Conservation (phyloP, 2,113 vertebrate genomes). For the Heterochromis multidens region DNA sequence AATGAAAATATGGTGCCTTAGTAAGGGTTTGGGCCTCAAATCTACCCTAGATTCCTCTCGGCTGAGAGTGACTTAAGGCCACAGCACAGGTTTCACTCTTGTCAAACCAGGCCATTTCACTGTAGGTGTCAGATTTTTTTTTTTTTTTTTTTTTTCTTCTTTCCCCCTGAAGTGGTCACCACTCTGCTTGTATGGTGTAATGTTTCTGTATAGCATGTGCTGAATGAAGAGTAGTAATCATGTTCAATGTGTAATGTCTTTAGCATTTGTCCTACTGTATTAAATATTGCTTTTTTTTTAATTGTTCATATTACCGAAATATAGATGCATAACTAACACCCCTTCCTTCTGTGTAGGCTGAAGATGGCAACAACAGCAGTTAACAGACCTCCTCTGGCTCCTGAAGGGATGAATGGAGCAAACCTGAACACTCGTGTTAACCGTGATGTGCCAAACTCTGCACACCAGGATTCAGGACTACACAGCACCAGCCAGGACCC, state of each 20-base stretch:
- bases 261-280: neutral
- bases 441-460: neutral
- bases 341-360: neutral
- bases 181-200: accelerated
- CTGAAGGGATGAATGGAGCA: neutral
- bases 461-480: neutral
- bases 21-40: neutral
- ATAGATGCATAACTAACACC: accelerated
- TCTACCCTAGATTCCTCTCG: neutral
- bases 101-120: accelerated
- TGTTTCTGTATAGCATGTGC: neutral
- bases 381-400: neutral
- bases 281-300: neutral
- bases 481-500: conserved; percentile 5
- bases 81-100: neutral
- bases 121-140: too few species aligned
- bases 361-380: conserved; percentile 8
- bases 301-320: accelerated
- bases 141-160: too few species aligned
- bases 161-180: too few species aligned
- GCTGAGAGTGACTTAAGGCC: neutral
- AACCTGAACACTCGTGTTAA: neutral
- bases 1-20: accelerated
- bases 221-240: neutral
- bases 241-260: neutral